Base-by-base conservation (phyloP, 1,140 invertebrate species). In the Mactra quadrangularis region DNA sequence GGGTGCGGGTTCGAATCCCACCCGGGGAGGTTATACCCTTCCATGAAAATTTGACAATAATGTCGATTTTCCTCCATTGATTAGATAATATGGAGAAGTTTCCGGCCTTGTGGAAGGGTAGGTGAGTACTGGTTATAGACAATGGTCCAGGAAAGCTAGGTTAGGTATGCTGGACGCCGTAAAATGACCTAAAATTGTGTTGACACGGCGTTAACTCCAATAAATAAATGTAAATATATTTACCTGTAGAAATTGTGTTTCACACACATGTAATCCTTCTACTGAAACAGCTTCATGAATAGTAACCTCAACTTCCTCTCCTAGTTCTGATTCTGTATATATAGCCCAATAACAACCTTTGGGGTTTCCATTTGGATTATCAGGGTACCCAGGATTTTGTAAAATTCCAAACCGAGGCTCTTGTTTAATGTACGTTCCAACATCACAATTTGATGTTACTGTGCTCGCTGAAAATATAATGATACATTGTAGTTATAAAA, bases 211-310 rank as follows among this genome's bases (percentile, higher is more conserved):
- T n/a, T n/a, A n/a, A n/a, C n/a, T n/a, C n/a, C n/a, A n/a, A n/a
- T n/a, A n/a, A n/a, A n/a, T n/a, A n/a, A n/a, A n/a, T n/a, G n/a
- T n/a, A n/a, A n/a, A n/a, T n/a, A n/a, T n/a, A n/a, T n/a, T 1
- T 81, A 81, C 77, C 66, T 81, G 77, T 35, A 81, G 35, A 60
- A 68, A 81, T 35, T 81, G 64, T 27, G 64, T 27, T 47, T 81
- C 62, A 60, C 77, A 81, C 6, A 68, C 31, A 15, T 70, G 60
- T 7, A n/a, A 19, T 4, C 77, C 77, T 35, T 81, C 77, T n/a
- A 68, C 47, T 17, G 64, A 59, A 35, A 55, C 57, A 15, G 77
- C 60, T 50, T 68, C 45, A 31, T 81, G 77, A 0, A 81, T 45
- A 29, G 38, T 81, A 17, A 78, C 33, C n/a, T 78, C 45, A 17